Base-by-base conservation (phyloP, 1,140 invertebrate genomes). In the Heliconius congener region DNA sequence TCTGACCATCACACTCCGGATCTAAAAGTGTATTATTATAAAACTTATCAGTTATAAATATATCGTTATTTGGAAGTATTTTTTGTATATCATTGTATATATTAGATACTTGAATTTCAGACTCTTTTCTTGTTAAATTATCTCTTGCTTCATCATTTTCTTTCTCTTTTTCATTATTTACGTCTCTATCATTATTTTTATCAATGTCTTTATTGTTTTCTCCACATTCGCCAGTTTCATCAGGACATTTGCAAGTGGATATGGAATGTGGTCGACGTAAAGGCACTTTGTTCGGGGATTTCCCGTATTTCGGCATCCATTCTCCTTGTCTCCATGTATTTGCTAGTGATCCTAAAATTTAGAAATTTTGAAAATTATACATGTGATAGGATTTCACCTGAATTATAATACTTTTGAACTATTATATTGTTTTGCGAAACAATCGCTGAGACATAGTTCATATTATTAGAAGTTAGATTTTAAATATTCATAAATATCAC, bases 251-350 rank as follows among this genome's bases (percentile, higher is more conserved):
- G 73, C 85, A 85, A 18, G 71, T 77, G 18, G 75, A 66, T 77
- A 76, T 73, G 16, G 82, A 81, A 55, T 85, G 80, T 1, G 84
- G 83, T 37, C 83, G 72, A 72, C 89, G 81, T 66, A 94, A 76
- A 13, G 88, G 84, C 1, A 92, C 83, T 79, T 87, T 91, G 19
- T 87, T 83, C 0, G 91, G 90, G 42, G 88, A 85, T 0, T 84
- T 73, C 74, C 88, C 87, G 77, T 95, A 94, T 80, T 90, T 94
- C 0, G 85, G 77, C n/a, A 85, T 83, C 94, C 93, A 94, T 77
- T 94, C 93, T 8, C 94, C 94, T 86, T 95, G 94, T 30, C 94
- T 82, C 94, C 94, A 95, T 0, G 94, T 95, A 77, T 95, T 95
- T 1, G 86, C 89, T 8, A 94, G 86, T 8, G 94, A 95, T 19